These are phyloP conservation scores for Todiramphus chloris DNA, from an alignment of 2,113 vertebrate genomes.

Conservation along the genomic window DNA sequence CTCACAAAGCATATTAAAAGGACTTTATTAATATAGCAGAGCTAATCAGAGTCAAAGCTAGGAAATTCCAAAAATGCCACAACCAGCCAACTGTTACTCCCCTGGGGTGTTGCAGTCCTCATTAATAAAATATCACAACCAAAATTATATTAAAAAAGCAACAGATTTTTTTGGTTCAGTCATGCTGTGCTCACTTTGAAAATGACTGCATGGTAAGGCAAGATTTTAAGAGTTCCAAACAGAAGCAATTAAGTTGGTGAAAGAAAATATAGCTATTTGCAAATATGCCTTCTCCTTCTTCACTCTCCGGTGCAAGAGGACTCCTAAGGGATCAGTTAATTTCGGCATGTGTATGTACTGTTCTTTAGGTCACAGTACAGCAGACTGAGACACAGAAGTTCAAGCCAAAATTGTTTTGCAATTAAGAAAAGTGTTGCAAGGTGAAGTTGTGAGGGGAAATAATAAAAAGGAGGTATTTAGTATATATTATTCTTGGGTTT, in stretches of 20 bases:
- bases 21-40: conserved; percentile 33
- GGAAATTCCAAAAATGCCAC: conserved; percentile 38
- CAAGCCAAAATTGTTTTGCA: conserved; percentile 66
- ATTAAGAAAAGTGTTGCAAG: conserved; percentile 69
- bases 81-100: not conserved
- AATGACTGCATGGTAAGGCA: conserved; percentile 36
- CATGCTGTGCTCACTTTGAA: conserved; percentile 52
- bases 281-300: conserved; percentile 56
- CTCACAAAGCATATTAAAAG: conserved; percentile 35
- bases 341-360: conserved; percentile 56
- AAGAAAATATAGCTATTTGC: conserved; percentile 58
- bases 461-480: conserved; percentile 47
- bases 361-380: conserved; percentile 66
- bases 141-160: conserved; percentile 58
- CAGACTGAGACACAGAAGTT: conserved; percentile 59
- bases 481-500: not conserved
- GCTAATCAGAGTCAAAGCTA: conserved; percentile 30
- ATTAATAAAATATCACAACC: conserved; percentile 36
- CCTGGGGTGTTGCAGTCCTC: conserved; percentile 7
- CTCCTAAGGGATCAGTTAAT: conserved; percentile 61
- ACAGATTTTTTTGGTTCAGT: conserved; percentile 2
- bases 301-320: conserved; percentile 41
- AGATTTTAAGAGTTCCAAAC: conserved; percentile 64
- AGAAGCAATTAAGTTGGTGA: conserved; percentile 63
- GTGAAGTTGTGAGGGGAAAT: conserved; percentile 57